phyloP scores from a whole-genome alignment of 2,888 invertebrate genomes.

The Nezara viridula region DNA sequence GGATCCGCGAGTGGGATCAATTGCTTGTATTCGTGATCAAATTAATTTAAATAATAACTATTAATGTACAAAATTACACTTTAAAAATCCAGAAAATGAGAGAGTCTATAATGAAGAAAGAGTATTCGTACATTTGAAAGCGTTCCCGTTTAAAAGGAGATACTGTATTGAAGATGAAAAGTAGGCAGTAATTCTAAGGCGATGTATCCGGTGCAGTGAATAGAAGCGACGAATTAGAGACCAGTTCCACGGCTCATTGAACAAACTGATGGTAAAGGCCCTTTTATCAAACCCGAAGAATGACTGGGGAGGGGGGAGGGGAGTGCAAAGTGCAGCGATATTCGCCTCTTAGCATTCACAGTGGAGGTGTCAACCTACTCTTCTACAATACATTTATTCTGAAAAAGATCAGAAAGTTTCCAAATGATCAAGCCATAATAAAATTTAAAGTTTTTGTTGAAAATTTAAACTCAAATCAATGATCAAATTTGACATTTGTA shows the following conservation, averaged over 20 bases:
- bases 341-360: not conserved
- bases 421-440: not conserved
- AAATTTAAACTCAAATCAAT: no score
- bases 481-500: no score
- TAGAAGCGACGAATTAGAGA: slow-evolving; percentile 17
- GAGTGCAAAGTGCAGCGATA: not conserved
- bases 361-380: not conserved
- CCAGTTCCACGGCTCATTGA: slow-evolving; percentile 36
- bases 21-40: no score
- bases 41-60: no score
- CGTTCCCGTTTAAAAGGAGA: not conserved
- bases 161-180: not conserved
- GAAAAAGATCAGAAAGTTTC: not conserved
- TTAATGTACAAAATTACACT: not conserved
- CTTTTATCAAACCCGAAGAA: slow-evolving; percentile 38
- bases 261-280: slow-evolving; percentile 30
- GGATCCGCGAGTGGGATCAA: no score
- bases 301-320: not conserved
- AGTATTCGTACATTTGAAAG: not conserved
- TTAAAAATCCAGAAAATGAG: not conserved
- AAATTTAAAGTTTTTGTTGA: no score
- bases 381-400: not conserved
- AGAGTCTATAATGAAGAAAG: not conserved
- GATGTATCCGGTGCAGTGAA: slow-evolving; percentile 5
- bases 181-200: slow-evolving; percentile 36